A percentile compares a stretch with the other conserved stretches of the same genome.
These are phyloP conservation scores for Apogon talboti DNA, from an alignment of 2,797 vertebrate species.

Conservation along the genomic window DNA sequence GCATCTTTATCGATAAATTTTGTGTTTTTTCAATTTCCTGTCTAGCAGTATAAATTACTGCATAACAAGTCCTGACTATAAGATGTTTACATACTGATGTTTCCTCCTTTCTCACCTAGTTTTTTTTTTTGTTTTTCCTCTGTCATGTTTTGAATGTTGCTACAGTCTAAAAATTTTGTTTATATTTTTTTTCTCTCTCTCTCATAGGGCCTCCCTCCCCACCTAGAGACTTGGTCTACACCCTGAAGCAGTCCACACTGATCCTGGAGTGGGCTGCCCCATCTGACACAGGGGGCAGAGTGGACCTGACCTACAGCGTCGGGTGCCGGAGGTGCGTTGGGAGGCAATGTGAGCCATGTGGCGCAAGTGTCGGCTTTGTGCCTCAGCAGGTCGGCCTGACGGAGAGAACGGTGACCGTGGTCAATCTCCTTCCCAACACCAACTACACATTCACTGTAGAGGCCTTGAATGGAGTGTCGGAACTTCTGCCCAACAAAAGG, in stretches of 20 bases:
- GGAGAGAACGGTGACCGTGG: conserved; percentile 88
- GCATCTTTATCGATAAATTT: background rate
- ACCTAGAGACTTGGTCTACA: conserved; percentile 89
- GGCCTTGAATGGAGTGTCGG: conserved; percentile 91
- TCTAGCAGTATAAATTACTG: conserved; percentile 1
- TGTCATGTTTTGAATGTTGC: background rate
- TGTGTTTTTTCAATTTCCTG: background rate
- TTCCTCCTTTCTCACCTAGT: background rate
- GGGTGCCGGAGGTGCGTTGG: conserved; percentile 85
- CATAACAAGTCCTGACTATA: background rate
- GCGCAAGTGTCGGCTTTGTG: conserved; percentile 88
- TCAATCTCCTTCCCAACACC: conserved; percentile 90
- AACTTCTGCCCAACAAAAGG: conserved; percentile 82
- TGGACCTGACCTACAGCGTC: conserved; percentile 91
- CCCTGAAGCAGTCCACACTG: conserved; percentile 89
- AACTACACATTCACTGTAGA: conserved; percentile 93
- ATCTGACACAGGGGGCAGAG: conserved; percentile 86
- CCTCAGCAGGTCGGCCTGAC: conserved; percentile 91
- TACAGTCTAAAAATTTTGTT: background rate
- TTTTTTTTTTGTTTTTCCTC: background rate
- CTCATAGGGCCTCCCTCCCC: conserved; percentile 90
- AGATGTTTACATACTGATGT: too few species aligned
- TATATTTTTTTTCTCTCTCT: background rate
- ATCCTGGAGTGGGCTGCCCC: conserved; percentile 90
- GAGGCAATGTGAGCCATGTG: conserved; percentile 87